Percentiles rank a stretch among this genome's conserved stretches.
phyloP scores from a whole-genome alignment of 2,888 invertebrate genomes.

The Cecidostiba fungosa region DNA sequence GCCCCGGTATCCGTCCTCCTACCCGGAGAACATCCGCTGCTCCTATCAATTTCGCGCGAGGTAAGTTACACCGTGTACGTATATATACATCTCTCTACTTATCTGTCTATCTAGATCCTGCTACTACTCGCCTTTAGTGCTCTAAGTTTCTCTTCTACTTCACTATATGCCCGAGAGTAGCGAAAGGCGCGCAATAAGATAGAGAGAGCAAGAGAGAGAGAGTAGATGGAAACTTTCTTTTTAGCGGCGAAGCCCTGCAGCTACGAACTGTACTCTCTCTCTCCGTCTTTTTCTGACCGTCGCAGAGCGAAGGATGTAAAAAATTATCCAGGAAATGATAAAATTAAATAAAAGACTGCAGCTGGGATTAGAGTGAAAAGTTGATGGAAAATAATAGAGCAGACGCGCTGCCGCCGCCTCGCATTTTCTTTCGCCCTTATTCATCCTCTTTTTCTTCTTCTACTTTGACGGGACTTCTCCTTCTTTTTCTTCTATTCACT shows the following conservation, averaged over 20 bases:
- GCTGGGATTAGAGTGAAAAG: conserved; percentile 25
- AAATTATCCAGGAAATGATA: conserved; percentile 43
- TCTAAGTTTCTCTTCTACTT: conserved; percentile 17
- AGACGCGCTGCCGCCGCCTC: background rate
- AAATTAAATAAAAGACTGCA: conserved; percentile 37
- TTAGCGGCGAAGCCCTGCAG: background rate
- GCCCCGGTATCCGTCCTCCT: conserved; percentile 96
- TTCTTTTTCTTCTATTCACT: background rate
- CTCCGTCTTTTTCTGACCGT: background rate
- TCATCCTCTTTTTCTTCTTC: background rate
- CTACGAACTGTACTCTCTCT: background rate
- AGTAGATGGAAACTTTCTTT: conserved; percentile 25
- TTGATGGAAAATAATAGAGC: conserved; percentile 44
- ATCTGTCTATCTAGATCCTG: conserved; percentile 28
- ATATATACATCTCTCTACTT: conserved; percentile 6
- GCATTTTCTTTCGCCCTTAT: conserved; percentile 16
- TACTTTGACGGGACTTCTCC: background rate
- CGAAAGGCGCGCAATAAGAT: conserved; percentile 17
- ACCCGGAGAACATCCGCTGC: conserved; percentile 95
- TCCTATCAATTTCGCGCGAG: conserved; percentile 94
- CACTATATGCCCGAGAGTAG: background rate
- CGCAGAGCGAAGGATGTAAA: conserved; percentile 1
- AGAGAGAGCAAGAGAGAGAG: background rate
- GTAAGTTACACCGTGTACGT: conserved; percentile 78
- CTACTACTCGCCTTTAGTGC: conserved; percentile 22